Base-by-base conservation (phyloP, 2,113 vertebrate genomes). In the Indicator maculatus region DNA sequence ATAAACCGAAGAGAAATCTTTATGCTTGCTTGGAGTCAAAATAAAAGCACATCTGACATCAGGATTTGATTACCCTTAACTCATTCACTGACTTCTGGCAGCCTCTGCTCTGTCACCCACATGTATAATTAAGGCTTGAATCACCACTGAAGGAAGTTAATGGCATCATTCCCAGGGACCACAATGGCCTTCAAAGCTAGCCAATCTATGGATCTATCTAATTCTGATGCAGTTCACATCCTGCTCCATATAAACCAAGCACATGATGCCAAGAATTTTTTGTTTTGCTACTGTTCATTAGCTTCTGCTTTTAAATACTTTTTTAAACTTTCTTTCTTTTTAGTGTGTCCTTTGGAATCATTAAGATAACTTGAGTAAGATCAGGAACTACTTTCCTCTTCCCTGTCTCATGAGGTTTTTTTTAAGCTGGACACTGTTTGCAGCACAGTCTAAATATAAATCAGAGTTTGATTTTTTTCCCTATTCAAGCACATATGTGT, bases 141-240 rank as follows among this genome's bases (percentile, higher is more conserved):
- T 76, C 39, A 76, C 55, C 71, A 87, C 50, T 52, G 55, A 63
- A 45, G 31, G 64, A 91, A 89, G 66, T 20, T 66, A 73, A 93
- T 89, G 87, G 90, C 91, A 92, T 64, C 67, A 64, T 80, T 95
- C 82, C 86, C 74, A 92, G 59, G 41, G 70, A 93, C 56, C 71
- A 79, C 67, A 87, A 58, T 52, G 17, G 75, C 36, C 41, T 92
- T 89, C 79, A 74, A 84, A 92, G 23, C 45, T 50, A 82, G 27
- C 45, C 1, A 0, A 30, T 88, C 80, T 90, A 28, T 7, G 19
- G 44, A 60, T 77, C 88, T 88, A 4, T 24, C 86, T 80, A 90
- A 94, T 86, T 92, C 88, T 81, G 73, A 93, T 92, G 79, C 65
- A 77, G 65, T 71, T 83, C 60, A 89, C 82, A 85, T 72, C 55